Base-by-base conservation (phyloP, 1,140 invertebrate species). In the Caenorhabditis brenneri region DNA sequence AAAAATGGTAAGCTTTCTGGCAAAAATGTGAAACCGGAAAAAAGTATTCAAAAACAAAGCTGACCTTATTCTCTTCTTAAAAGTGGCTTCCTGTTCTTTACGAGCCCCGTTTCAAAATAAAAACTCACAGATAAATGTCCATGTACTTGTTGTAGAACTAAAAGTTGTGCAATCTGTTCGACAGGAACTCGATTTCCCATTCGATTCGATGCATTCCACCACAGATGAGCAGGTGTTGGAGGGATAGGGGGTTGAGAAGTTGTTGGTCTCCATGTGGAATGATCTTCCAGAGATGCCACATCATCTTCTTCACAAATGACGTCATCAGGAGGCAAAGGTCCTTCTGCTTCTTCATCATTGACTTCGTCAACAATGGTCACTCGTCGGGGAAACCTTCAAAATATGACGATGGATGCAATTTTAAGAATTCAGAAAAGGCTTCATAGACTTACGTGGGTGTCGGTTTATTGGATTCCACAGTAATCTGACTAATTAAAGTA, bases 81-180 rank as follows among this genome's bases (percentile, higher is more conserved):
- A 29, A 53, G n/a, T n/a, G n/a, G n/a, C n/a, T n/a, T n/a, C n/a
- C n/a, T n/a, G n/a, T n/a, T n/a, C n/a, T n/a, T n/a, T n/a, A n/a
- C n/a, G n/a, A n/a, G n/a, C n/a, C 19, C 27, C 9, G 10, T 39
- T n/a, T 79, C 16, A 15, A 3, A 53, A 60, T 2, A 15, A n/a
- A 1, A 31, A 60, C 29, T 48, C 5, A 86, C 85, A 19, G 69
- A 69, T 39, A 86, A 48, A 39, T 86, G 58, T 42, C 60, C 79
- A 53, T 84, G 69, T 33, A 86, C 85, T 74, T 84, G 82, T 79
- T 86, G 82, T 24, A 86, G 46, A n/a, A 86, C 78, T 39, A 86
- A 60, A 24, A 86, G 83, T 36, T 86, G 85, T 19, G 82, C 85
- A 29, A 86, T 79, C 24, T 60, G 36, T 6, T 49, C 74, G 12